Evolutionary conservation across 2,113 vertebrate species (phyloP).

Genomic region (Tachuris rubrigastra): DNA sequence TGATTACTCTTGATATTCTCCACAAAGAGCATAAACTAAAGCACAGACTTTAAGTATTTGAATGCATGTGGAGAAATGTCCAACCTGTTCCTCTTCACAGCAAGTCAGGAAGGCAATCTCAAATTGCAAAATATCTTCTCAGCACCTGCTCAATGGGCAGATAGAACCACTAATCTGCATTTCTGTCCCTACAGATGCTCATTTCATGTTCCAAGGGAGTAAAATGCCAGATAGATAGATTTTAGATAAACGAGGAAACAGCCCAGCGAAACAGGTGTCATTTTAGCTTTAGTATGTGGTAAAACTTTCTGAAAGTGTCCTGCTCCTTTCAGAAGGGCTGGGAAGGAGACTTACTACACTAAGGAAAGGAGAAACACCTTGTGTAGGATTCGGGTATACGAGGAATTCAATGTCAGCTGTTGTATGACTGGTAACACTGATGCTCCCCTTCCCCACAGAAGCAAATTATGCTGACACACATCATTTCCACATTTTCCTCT

Average conservation of each 20-base stretch:
- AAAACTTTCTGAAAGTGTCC: neutral
- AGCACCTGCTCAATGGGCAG: neutral
- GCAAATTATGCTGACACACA: neutral
- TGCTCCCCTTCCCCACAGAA: neutral
- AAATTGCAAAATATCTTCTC: rapidly evolving
- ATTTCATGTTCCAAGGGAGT: rapidly evolving
- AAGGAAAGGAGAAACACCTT: neutral
- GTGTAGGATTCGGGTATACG: rapidly evolving
- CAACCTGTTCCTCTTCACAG: neutral
- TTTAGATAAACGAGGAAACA: neutral
- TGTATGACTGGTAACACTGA: rapidly evolving
- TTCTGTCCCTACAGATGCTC: neutral
- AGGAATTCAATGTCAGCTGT: neutral
- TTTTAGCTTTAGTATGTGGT: rapidly evolving
- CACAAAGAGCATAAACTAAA: neutral
- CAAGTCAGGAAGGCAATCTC: neutral
- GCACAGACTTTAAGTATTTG: neutral
- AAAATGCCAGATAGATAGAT: neutral
- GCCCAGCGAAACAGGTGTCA: neutral
- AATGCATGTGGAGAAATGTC: rapidly evolving
- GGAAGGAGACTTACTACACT: rapidly evolving
- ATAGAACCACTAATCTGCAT: rapidly evolving
- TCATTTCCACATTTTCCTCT: neutral
- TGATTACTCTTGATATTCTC: neutral
- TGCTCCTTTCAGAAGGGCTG: neutral